A percentile compares a stretch with the other conserved stretches of the same genome.
phyloP scores from a whole-genome alignment of 2,888 invertebrate genomes.

The Cylloceria caligata region DNA sequence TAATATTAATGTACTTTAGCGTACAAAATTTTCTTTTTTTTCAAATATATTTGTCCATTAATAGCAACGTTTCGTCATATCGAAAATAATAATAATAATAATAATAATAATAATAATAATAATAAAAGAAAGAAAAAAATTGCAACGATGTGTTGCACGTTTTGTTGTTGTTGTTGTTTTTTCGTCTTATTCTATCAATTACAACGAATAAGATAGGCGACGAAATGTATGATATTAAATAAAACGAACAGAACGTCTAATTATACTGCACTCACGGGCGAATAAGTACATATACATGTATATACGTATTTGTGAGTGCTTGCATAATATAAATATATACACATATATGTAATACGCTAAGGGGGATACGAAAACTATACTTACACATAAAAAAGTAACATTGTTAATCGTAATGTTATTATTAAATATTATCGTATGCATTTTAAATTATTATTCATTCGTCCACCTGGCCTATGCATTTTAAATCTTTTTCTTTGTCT shows the following conservation, averaged over 20 bases:
- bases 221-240: conserved; percentile 17
- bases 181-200: conserved; percentile 23
- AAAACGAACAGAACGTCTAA: conserved; percentile 35
- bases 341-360: conserved; percentile 75
- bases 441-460: conserved; percentile 77
- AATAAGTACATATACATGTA: conserved; percentile 74
- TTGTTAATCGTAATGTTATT: conserved; percentile 76
- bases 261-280: conserved; percentile 68
- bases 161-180: too few relatives aligned
- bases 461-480: conserved; percentile 76
- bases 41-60: conserved; percentile 13
- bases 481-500: conserved; percentile 61
- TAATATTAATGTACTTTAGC: conserved; percentile 77
- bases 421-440: conserved; percentile 76
- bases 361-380: conserved; percentile 71
- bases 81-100: too few relatives aligned
- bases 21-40: conserved; percentile 42
- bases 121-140: too few relatives aligned
- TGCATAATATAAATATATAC: conserved; percentile 77
- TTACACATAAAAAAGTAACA: conserved; percentile 82
- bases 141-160: conserved; percentile 37
- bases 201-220: conserved; percentile 28
- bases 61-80: conserved; percentile 29
- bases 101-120: too few relatives aligned
- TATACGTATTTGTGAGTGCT: conserved; percentile 72